A percentile compares a stretch with the other conserved stretches of the same genome.
phyloP scores from a whole-genome alignment of 2,113 vertebrate species.

The Oryzias celebensis region DNA sequence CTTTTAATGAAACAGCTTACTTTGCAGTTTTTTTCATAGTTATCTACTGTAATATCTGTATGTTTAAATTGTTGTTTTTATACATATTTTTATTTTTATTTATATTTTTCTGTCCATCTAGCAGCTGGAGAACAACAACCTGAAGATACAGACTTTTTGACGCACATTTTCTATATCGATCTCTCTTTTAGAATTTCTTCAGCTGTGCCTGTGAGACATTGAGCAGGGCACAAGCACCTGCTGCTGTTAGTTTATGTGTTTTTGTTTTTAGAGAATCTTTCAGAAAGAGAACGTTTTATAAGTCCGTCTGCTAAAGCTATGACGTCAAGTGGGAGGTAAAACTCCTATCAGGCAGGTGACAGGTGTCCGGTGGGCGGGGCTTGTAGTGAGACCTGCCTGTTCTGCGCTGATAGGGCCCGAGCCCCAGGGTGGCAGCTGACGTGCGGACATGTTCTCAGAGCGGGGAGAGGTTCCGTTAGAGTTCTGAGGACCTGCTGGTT shows the following conservation, averaged over 20 bases:
- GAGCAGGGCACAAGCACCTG: neutral
- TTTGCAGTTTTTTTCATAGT: no score
- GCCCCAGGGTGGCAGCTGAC: neutral
- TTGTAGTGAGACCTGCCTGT: slow-evolving; percentile 12
- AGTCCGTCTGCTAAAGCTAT: neutral
- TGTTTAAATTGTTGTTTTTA: no score
- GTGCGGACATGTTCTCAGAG: neutral
- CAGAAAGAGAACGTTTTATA: neutral
- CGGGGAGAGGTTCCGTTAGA: neutral
- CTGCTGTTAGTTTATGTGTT: neutral
- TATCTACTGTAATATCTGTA: no score
- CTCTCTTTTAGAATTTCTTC: neutral
- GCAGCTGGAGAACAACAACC: no score
- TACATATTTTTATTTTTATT: no score
- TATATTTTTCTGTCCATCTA: no score
- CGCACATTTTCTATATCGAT: no score
- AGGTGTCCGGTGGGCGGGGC: slow-evolving; percentile 53
- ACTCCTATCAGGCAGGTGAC: slow-evolving; percentile 31
- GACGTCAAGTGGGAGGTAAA: neutral
- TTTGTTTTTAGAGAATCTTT: neutral
- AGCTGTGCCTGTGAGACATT: neutral
- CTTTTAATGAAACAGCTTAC: no score
- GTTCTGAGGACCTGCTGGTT: neutral
- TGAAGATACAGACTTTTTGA: no score
- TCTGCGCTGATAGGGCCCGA: slow-evolving; percentile 36